A percentile compares a stretch with the other conserved stretches of the same genome.
Conservation (phyloP, 37 sponge, comb jelly and placozoan genomes). For the Hormiphora californensis region DNA sequence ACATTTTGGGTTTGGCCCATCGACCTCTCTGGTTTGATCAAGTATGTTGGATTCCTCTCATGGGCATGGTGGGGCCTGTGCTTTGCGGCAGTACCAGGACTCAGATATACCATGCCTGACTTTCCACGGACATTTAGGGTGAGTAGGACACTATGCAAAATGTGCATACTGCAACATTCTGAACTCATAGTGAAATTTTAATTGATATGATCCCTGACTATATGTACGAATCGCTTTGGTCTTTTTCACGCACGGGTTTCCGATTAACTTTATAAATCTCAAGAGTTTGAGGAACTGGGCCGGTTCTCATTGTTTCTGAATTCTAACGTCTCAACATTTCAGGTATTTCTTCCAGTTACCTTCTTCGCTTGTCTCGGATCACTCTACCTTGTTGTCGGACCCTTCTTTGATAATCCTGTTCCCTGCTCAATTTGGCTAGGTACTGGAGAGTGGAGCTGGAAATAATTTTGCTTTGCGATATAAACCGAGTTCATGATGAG, state of each 20-base stretch:
- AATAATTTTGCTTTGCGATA: too few species aligned
- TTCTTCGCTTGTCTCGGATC: not conserved
- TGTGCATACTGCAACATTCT: too few species aligned
- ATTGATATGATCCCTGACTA: too few species aligned
- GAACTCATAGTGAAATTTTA: too few species aligned
- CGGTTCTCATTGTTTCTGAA: too few species aligned
- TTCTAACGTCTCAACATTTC: not conserved
- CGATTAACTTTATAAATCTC: too few species aligned
- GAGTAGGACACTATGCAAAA: too few species aligned
- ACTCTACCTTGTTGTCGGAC: not conserved
- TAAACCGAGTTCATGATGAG: too few species aligned
- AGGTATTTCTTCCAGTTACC: not conserved
- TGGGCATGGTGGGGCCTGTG: constrained; percentile 28
- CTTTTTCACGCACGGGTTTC: too few species aligned
- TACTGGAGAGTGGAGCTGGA: too few species aligned
- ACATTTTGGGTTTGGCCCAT: constrained; percentile 18
- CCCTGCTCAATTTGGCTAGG: not conserved
- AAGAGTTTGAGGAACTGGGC: too few species aligned
- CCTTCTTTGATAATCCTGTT: not conserved
- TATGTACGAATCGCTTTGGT: too few species aligned
- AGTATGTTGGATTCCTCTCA: not conserved
- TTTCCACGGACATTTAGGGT: not conserved
- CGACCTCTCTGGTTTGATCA: not conserved
- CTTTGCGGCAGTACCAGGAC: not conserved
- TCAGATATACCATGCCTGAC: not conserved